Base-by-base conservation (phyloP, 2,888 invertebrate species). In the Scrobipalpa costella region DNA sequence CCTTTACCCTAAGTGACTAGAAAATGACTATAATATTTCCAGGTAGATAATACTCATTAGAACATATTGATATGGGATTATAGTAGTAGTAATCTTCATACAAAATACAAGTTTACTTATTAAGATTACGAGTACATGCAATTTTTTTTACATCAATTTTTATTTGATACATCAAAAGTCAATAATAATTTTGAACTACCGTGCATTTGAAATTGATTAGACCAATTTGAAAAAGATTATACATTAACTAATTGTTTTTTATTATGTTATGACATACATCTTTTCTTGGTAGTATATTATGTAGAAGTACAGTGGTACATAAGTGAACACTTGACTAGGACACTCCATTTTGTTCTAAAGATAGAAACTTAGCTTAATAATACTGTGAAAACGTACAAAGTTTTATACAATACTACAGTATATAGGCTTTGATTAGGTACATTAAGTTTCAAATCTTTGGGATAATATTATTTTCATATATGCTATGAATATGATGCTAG, bases 1-100 rank as follows among this genome's bases (percentile, higher is more conserved):
- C 87, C 86, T 82, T 85, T 81, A 80, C 69, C 76, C 83, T 86
- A 85, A 44, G 44, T 85, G 89, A 89, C 90, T 90, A 90, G 88
- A 85, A 74, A 61, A 49, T 61, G 34, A 49, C 34, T 61, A 34
- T 47, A 7, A 34, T 47, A 7, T 34, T 38, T 13, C 15, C 13
- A 11, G 3, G 5, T n/a, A 5, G 27, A 11, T 11, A 44, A n/a
- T n/a, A 55, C 34, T 33, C 33, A 55, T 33, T 44, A 38, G 3
- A n/a, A 44, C 2, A n/a, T 67, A 64, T 64, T 67, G 74, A 75
- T 58, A 55, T 63, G 70, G 73, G 27, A 47, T 61, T 66, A 72
- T 61, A 71, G 76, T n/a, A 3, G 15, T 0, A 44, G 44, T 15
- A 44, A n/a, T 7, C n/a, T n/a, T 15, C 0, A 15, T 44, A 44